Evolutionary conservation across 2,797 vertebrate species (phyloP).

Genomic region (Pseudomugil tenellus): DNA sequence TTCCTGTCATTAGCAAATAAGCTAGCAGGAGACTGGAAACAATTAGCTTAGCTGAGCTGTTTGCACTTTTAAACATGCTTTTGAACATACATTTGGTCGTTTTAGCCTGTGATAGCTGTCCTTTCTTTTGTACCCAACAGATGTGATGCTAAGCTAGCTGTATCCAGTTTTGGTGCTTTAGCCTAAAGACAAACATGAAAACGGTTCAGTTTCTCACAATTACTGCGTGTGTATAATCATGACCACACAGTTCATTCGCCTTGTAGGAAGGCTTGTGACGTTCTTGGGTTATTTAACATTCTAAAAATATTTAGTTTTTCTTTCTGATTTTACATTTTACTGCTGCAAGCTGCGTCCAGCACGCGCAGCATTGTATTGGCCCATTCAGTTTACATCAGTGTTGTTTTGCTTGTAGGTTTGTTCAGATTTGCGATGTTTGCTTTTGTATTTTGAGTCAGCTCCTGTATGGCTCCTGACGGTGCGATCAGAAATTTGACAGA

Average conservation of each 20-base stretch:
- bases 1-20: neutral
- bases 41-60: neutral
- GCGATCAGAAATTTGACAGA: slow-evolving; percentile 2
- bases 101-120: neutral
- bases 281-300: neutral
- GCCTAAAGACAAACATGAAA: neutral
- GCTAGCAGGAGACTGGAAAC: neutral
- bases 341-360: neutral
- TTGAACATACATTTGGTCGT: neutral
- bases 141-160: neutral
- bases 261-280: neutral
- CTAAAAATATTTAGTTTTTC: neutral
- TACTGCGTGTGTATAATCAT: slow-evolving; percentile 15
- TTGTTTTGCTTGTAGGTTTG: neutral
- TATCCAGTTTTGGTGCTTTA: neutral
- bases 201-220: neutral
- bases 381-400: slow-evolving; percentile 5
- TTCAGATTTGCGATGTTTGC: slow-evolving; percentile 2
- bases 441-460: slow-evolving; percentile 1
- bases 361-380: neutral
- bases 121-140: neutral
- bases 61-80: neutral
- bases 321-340: slow-evolving; percentile 4
- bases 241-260: neutral
- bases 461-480: neutral